These are phyloP conservation scores for Lasioglossum lativentre DNA, from an alignment of 2,888 invertebrate genomes.

Conservation along the genomic window DNA sequence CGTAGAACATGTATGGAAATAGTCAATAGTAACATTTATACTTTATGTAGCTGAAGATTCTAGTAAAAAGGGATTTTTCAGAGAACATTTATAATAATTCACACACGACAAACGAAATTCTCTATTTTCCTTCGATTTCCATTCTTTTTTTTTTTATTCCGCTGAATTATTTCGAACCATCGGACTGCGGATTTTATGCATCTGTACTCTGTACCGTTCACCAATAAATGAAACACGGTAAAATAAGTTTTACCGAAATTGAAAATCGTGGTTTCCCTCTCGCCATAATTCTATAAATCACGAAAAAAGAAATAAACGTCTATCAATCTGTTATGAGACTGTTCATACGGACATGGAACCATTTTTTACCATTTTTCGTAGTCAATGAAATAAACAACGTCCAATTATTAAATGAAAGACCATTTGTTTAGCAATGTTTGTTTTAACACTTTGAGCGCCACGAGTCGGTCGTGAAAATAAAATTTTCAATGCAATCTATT, in stretches of 20 bases:
- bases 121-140: background rate
- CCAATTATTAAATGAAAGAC: background rate
- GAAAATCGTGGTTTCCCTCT: background rate
- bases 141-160: background rate
- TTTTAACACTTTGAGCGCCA: too few species aligned
- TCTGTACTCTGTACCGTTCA: background rate
- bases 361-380: too few species aligned
- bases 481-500: too few species aligned
- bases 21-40: background rate
- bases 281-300: background rate
- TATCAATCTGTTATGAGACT: too few species aligned
- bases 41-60: background rate
- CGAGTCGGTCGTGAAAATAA: too few species aligned
- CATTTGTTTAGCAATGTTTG: too few species aligned
- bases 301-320: too few species aligned
- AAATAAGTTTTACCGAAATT: background rate
- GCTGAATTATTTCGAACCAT: background rate
- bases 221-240: background rate
- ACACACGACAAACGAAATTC: background rate
- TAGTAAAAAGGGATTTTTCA: background rate
- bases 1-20: background rate
- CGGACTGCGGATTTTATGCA: background rate
- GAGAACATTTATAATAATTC: background rate
- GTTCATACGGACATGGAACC: too few species aligned
- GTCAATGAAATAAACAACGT: background rate